phyloP scores from a whole-genome alignment of 2,888 invertebrate genomes.

The Dorcus parallelipipedus region DNA sequence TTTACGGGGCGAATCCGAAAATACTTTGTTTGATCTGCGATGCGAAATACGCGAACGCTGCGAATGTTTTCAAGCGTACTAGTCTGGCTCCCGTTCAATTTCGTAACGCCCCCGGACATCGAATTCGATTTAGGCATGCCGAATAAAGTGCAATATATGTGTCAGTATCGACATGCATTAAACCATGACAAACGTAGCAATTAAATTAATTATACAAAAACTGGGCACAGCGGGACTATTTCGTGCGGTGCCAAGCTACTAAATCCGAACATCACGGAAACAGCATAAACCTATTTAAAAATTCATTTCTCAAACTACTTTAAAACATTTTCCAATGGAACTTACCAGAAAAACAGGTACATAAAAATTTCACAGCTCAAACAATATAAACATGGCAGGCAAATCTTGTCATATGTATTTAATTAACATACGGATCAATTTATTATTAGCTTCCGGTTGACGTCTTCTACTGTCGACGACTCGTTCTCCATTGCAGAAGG shows the following conservation, averaged over 20 bases:
- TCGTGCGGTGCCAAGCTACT: constrained; percentile 15
- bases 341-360: constrained; percentile 15
- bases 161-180: constrained; percentile 13
- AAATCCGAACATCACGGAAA: constrained; percentile 7
- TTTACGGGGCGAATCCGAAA: too few species aligned
- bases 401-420: too few species aligned
- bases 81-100: neutral
- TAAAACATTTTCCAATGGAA: constrained; percentile 15
- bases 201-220: constrained; percentile 14
- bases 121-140: constrained; percentile 6
- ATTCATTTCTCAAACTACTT: constrained; percentile 16
- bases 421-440: too few species aligned
- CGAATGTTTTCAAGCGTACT: too few species aligned
- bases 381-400: too few species aligned
- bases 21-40: too few species aligned
- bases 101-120: constrained; percentile 14
- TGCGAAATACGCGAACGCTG: too few species aligned
- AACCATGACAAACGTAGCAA: constrained; percentile 11
- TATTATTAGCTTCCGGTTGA: too few species aligned
- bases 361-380: too few species aligned
- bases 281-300: constrained; percentile 1
- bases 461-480: too few species aligned
- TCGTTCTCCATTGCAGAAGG: too few species aligned
- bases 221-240: constrained; percentile 1
- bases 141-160: constrained; percentile 13